Evolutionary conservation across 35 echinoderm and acorn worm genomes (phyloP).

Genomic region (Holothuria glaberrima): DNA sequence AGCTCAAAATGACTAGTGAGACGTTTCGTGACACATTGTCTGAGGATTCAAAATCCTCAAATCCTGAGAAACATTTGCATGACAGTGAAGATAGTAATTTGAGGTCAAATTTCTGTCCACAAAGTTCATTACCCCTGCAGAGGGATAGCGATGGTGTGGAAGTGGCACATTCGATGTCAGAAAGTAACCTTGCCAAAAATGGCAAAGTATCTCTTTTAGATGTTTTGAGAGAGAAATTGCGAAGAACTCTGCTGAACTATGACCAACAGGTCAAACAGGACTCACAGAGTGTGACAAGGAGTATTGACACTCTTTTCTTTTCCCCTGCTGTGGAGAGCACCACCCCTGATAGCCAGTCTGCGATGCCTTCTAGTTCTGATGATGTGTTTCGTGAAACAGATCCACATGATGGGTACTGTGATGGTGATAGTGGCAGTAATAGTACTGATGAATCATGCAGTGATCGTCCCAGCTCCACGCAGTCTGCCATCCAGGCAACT

Average conservation of each 20-base stretch:
- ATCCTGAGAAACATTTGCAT: background rate
- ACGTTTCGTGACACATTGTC: background rate
- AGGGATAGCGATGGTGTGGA: background rate
- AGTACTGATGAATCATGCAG: constrained; percentile 54
- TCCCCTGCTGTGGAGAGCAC: constrained; percentile 58
- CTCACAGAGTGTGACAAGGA: constrained; percentile 45
- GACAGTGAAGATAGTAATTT: background rate
- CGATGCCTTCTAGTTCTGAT: constrained; percentile 51
- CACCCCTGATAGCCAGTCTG: constrained; percentile 26
- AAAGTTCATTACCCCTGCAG: background rate
- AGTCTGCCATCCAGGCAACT: constrained; percentile 10
- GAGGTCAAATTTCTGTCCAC: background rate
- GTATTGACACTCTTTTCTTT: constrained; percentile 58
- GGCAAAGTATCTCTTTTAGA: constrained; percentile 53
- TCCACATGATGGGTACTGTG: constrained; percentile 36
- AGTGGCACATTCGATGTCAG: constrained; percentile 2
- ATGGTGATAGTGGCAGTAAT: constrained; percentile 48
- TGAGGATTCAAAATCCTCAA: background rate
- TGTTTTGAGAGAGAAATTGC: constrained; percentile 43
- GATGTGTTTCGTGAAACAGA: constrained; percentile 17
- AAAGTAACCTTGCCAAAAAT: constrained; percentile 40
- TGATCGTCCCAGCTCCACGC: constrained; percentile 40
- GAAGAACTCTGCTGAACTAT: constrained; percentile 41
- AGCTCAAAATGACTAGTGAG: constrained; percentile 44
- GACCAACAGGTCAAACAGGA: constrained; percentile 52